Evolutionary conservation across 1,140 invertebrate species (phyloP).

Genomic region (Adoxophyes honmai): DNA sequence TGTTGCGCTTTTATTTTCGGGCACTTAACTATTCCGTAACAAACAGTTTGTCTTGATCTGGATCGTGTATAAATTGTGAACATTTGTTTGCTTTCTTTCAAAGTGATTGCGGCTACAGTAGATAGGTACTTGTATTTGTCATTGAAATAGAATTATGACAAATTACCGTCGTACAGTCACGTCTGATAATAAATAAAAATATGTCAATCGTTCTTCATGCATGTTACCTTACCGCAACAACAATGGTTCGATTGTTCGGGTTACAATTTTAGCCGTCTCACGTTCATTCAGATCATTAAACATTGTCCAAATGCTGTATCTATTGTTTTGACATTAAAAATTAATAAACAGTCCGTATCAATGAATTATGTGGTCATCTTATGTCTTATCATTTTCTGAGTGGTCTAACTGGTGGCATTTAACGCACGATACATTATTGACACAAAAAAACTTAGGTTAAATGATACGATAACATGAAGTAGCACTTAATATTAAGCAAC

Average conservation of each 20-base stretch:
- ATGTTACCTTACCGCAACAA: background rate
- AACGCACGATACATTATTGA: constrained; percentile 1
- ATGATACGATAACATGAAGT: background rate
- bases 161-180: too few species aligned
- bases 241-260: background rate
- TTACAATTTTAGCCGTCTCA: background rate
- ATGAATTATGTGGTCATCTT: constrained; percentile 4
- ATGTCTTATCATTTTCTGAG: background rate
- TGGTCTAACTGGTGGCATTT: constrained; percentile 5
- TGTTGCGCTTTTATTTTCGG: background rate
- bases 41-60: too few species aligned
- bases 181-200: too few species aligned
- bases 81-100: too few species aligned
- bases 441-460: background rate
- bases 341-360: constrained; percentile 10
- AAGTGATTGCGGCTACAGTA: too few species aligned
- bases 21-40: background rate
- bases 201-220: too few species aligned
- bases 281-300: background rate
- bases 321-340: background rate
- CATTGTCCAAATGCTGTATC: background rate
- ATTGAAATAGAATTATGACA: too few species aligned
- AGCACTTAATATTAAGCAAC: background rate
- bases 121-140: too few species aligned
- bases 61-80: too few species aligned